Base-by-base conservation (phyloP, 2,888 invertebrate genomes). In the Camponotus fellah region DNA sequence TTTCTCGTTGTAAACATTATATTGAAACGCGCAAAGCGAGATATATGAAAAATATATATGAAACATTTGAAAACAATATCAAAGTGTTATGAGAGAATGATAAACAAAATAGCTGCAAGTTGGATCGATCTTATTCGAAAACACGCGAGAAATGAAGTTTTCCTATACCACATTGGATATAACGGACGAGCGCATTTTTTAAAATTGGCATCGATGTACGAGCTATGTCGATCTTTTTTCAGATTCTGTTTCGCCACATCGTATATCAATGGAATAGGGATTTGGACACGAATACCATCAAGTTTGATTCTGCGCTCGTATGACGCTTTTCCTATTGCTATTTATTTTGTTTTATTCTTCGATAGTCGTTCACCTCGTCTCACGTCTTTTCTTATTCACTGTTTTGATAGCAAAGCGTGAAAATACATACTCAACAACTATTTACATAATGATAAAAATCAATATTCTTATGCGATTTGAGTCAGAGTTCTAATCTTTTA, bases 261-360 rank as follows among this genome's bases (percentile, higher is more conserved):
- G 84, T 89, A 87, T 86, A 90, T 91, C 91, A 90, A 89, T 89
- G 82, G 88, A 84, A 92, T 89, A 86, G 86, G 85, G 81, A 88
- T 86, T 53, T 87, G 87, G 74, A 75, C 74, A 79, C 75, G 82
- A 69, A 83, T 86, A 85, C 84, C 84, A 66, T 58, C 75, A 66
- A 84, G 80, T 77, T 87, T 84, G 83, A 77, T 84, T 87, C 85
- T 82, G 79, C 82, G 80, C 83, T 88, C 77, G 62, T 86, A 68
- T 65, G 62, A 71, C 62, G 85, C 82, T 86, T 74, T 83, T 69
- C 83, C 71, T 60, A 68, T 53, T 69, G 56, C 72, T 87, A 83
- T 85, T 88, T 80, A 65, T 56, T 82, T 85, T 81, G 66, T 26
- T 76, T 83, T 62, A 72, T 74, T 82, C 64, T 43, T 32, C 58